Percentiles rank a stretch among this genome's conserved stretches.
Conservation (phyloP, 2,113 vertebrate species). For the Martes martes region DNA sequence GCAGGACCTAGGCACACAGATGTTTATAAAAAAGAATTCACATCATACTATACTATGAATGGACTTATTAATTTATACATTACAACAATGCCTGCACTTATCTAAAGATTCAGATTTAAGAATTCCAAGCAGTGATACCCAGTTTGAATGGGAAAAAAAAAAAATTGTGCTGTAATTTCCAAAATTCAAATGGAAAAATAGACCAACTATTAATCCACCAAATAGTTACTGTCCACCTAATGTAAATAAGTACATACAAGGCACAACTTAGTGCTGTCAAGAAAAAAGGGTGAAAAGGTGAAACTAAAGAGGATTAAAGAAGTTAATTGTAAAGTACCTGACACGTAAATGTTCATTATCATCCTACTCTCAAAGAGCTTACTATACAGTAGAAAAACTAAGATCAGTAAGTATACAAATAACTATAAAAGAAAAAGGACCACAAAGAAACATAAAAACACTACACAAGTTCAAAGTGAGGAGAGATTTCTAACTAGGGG, state of each 20-base stretch:
- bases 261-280: neutral
- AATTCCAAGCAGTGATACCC: neutral
- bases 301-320: neutral
- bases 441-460: neutral
- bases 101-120: slow-evolving; percentile 19
- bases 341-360: neutral
- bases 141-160: neutral
- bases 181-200: neutral
- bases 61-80: slow-evolving; percentile 4
- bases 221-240: neutral
- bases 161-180: neutral
- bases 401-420: neutral
- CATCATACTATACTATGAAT: neutral
- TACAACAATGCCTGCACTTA: neutral
- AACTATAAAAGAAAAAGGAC: neutral
- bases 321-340: neutral
- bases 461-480: neutral
- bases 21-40: neutral
- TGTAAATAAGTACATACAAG: neutral
- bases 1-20: neutral
- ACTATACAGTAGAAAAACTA: neutral
- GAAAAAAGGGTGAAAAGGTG: neutral
- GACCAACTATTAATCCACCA: neutral
- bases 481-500: neutral
- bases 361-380: neutral